phyloP scores from a whole-genome alignment of 2,797 vertebrate genomes.

The Gastrophryne carolinensis region DNA sequence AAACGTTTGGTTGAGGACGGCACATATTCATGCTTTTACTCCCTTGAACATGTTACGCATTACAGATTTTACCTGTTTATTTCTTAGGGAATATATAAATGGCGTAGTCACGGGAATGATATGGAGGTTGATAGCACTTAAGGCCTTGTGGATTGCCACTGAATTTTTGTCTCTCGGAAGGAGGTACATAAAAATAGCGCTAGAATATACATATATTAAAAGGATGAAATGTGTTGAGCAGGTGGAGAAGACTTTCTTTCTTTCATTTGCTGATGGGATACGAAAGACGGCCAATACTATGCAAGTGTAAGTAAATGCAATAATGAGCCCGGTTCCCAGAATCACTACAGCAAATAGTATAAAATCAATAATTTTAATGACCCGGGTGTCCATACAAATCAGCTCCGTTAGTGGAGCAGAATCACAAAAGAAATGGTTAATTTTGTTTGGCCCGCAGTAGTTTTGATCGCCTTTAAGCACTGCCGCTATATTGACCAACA shows the following conservation, averaged over 20 bases:
- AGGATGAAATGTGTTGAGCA: background rate
- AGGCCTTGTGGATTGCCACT: background rate
- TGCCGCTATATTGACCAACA: background rate
- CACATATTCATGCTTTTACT: too few relatives aligned
- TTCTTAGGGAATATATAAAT: background rate
- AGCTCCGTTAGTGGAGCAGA: background rate
- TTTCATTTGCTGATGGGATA: background rate
- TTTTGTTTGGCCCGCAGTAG: background rate
- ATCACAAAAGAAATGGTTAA: slow-evolving; percentile 2
- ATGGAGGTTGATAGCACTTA: background rate
- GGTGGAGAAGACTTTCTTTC: background rate
- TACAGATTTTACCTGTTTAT: background rate
- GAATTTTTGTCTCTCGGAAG: background rate
- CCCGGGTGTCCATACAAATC: background rate
- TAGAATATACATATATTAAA: background rate
- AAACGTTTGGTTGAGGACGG: too few relatives aligned
- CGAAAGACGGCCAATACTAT: background rate
- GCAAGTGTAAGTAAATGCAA: background rate
- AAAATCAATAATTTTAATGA: background rate
- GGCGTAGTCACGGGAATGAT: background rate
- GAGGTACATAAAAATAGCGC: background rate
- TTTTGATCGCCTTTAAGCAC: background rate
- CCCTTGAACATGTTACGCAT: background rate
- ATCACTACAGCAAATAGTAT: background rate
- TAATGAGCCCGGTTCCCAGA: background rate